These are phyloP conservation scores for Chiloscyllium plagiosum DNA, from an alignment of 2,113 vertebrate genomes.

Conservation along the genomic window DNA sequence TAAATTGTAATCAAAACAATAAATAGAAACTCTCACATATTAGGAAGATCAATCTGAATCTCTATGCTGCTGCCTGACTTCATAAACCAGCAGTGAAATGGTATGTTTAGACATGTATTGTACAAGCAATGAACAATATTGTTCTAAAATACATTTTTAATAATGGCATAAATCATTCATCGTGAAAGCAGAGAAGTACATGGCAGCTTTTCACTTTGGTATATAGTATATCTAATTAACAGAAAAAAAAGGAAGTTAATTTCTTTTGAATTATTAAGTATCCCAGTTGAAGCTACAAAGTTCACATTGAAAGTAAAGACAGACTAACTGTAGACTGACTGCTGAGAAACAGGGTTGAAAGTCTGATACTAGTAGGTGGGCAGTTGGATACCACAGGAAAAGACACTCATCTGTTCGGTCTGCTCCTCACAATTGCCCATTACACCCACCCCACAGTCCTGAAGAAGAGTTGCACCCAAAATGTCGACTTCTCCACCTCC, in stretches of 20 bases:
- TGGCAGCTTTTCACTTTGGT: neutral
- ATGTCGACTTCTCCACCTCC: too few species aligned
- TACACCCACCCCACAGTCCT: too few species aligned
- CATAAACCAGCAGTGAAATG: neutral
- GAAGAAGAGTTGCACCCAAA: too few species aligned
- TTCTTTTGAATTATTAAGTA: neutral
- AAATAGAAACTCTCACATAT: neutral
- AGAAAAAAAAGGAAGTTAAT: constrained; percentile 19
- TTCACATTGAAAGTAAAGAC: neutral
- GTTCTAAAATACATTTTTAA: neutral
- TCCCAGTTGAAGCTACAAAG: neutral
- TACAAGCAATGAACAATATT: neutral
- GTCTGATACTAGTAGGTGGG: neutral
- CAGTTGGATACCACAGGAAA: neutral
- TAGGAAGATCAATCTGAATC: neutral
- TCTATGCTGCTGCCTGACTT: neutral
- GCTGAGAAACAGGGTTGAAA: neutral
- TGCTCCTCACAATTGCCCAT: neutral
- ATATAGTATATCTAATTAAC: neutral
- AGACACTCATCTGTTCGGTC: neutral
- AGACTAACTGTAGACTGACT: neutral
- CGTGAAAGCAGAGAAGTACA: neutral
- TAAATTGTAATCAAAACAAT: neutral
- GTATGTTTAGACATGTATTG: neutral
- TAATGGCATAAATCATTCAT: neutral